Base-by-base conservation (phyloP, 2,888 invertebrate species). In the Gortyna flavago region DNA sequence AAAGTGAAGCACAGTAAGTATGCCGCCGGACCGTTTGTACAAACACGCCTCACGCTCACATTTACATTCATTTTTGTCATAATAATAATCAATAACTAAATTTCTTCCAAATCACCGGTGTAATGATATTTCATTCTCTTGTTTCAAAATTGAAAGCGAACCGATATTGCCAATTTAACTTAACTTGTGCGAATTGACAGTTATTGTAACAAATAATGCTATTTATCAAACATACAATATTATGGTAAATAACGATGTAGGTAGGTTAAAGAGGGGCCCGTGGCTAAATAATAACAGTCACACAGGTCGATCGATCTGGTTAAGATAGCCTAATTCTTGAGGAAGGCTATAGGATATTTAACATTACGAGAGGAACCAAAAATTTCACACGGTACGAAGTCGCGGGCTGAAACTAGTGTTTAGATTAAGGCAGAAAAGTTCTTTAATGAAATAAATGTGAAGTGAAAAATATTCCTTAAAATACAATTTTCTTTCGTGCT, bases 131-230 rank as follows among this genome's bases (percentile, higher is more conserved):
- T 67, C 61, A 66, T 41, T 32, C 38, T 51, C 61, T 51, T 66
- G 57, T 79, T 61, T 29, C 54, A 84, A 83, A 62, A 79, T 48
- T 64, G 59, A 78, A 70, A 61, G 61, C 57, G 21, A 79, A 79
- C 62, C n/a, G 66, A 84, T 66, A 71, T 67, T 57, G 57, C 2
- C 57, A 84, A 84, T 84, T 83, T 72, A 59, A 68, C 25, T 72
- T 68, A 84, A 32, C 44, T 54, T 41, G 35, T 44, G 25, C 13
- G 9, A 41, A 84, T 44, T 68, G 84, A 68, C 73, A 80, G 29
- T n/a, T 72, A 84, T 84, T 80, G 62, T 59, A n/a, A 80, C 67
- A 54, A 68, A 84, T 84, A 79, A 61, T 57, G 65, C 32, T 38
- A 67, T 83, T 67, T 48, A 66, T 79, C 54, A 67, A 71, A 70